Conservation (phyloP, 2,888 invertebrate genomes). For the Alloscopus bannaensis region DNA sequence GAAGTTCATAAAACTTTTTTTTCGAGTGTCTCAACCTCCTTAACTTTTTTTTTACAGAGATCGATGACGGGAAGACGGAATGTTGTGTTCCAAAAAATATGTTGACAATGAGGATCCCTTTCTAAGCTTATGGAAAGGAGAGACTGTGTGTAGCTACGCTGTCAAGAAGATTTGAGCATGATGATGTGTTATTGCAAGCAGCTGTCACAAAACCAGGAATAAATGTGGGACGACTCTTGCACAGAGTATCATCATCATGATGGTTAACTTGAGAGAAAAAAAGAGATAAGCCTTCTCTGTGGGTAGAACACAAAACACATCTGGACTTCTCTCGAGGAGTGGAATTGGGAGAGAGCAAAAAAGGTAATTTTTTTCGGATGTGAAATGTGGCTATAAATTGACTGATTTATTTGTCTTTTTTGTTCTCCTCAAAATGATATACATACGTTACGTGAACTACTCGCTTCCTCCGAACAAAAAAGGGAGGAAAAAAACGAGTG, state of each 20-base stretch:
- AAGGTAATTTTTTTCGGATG: conserved; percentile 55
- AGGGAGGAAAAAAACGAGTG: background rate
- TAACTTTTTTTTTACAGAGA: conserved; percentile 19
- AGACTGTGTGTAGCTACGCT: too few species aligned
- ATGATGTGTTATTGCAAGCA: conserved; percentile 65
- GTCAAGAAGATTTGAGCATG: conserved; percentile 53
- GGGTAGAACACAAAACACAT: conserved; percentile 27
- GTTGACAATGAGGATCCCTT: conserved; percentile 45
- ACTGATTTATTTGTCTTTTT: conserved; percentile 64
- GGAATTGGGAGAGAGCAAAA: conserved; percentile 16
- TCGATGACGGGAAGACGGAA: conserved; percentile 40
- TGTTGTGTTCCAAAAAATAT: background rate
- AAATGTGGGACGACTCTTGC: too few species aligned
- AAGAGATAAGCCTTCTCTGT: too few species aligned
- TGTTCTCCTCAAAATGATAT: conserved; percentile 55
- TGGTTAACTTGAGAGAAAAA: background rate
- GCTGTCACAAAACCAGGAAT: conserved; percentile 56
- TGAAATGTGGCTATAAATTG: conserved; percentile 67
- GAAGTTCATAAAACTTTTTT: conserved; percentile 39
- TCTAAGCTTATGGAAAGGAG: conserved; percentile 30
- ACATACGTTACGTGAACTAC: conserved; percentile 28
- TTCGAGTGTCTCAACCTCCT: background rate
- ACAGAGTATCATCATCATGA: too few species aligned
- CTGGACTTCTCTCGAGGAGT: conserved; percentile 46
- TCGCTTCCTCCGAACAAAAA: conserved; percentile 48